Evolutionary conservation across 2,888 invertebrate species (phyloP).

Genomic region (Agriotes lineatus): DNA sequence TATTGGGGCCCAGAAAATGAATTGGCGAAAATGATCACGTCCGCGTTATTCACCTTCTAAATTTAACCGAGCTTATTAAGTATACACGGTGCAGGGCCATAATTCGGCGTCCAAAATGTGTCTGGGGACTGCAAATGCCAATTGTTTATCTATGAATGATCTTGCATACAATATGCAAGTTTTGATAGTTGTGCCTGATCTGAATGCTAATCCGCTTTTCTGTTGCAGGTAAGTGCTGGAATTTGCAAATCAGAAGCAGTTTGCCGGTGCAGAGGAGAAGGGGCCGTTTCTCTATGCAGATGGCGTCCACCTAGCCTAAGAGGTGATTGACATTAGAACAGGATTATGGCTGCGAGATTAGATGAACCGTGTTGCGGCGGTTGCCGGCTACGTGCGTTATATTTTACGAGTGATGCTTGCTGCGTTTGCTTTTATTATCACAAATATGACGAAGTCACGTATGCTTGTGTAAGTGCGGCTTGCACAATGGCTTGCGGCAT

Average conservation of each 20-base stretch:
- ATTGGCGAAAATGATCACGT: constrained; percentile 14
- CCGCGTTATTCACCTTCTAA: constrained; percentile 25
- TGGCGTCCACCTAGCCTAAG: constrained; percentile 48
- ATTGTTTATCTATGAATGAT: constrained; percentile 31
- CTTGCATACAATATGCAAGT: constrained; percentile 36
- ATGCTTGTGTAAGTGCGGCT: not conserved
- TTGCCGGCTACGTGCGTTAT: constrained; percentile 3
- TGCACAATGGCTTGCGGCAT: not conserved
- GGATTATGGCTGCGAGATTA: constrained; percentile 27
- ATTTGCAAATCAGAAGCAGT: constrained; percentile 38
- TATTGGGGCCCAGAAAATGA: not conserved
- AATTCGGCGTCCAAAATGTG: constrained; percentile 21
- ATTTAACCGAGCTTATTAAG: constrained; percentile 27
- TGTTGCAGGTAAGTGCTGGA: constrained; percentile 48
- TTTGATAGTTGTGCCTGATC: constrained; percentile 35
- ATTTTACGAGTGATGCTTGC: constrained; percentile 6
- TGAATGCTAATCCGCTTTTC: constrained; percentile 48
- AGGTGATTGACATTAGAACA: constrained; percentile 52
- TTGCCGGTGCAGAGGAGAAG: constrained; percentile 29
- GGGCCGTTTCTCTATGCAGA: constrained; percentile 50
- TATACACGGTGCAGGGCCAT: constrained; percentile 26
- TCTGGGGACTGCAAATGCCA: constrained; percentile 16
- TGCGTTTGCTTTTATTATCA: constrained; percentile 4
- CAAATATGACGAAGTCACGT: not conserved
- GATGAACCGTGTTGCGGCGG: constrained; percentile 20